phyloP scores from a whole-genome alignment of 2,113 vertebrate species.

The Macquaria ambigua region DNA sequence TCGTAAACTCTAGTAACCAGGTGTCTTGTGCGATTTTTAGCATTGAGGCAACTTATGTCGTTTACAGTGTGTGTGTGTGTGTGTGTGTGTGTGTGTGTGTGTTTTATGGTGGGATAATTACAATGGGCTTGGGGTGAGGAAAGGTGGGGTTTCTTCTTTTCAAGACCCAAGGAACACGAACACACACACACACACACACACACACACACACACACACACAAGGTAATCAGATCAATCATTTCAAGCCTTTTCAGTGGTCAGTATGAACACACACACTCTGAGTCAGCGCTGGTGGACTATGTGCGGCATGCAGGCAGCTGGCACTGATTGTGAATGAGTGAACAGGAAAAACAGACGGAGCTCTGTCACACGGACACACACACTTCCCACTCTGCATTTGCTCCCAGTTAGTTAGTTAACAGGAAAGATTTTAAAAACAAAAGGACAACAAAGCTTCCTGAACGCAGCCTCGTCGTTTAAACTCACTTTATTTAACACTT shows the following conservation, averaged over 20 bases:
- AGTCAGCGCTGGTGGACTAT: not conserved
- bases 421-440: not conserved
- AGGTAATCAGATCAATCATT: not conserved
- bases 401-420: not conserved
- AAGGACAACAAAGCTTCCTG: not conserved
- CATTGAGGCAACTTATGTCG: not conserved
- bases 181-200: constrained; percentile 13
- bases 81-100: not conserved
- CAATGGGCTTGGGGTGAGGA: not conserved
- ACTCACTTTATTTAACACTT: not conserved
- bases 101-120: not conserved
- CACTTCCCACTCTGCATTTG: not conserved
- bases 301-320: not conserved
- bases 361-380: not conserved
- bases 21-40: not conserved
- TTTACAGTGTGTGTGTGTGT: not conserved
- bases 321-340: not conserved
- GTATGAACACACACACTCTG: not conserved
- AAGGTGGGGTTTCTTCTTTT: not conserved
- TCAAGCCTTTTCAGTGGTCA: not conserved
- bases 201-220: not conserved
- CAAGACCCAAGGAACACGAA: not conserved
- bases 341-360: not conserved
- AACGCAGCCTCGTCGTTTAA: not conserved
- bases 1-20: not conserved